A percentile compares a stretch with the other conserved stretches of the same genome.
Evolutionary conservation across 2,797 vertebrate genomes (phyloP).

Genomic region (Microctenopoma steveboyesi): DNA sequence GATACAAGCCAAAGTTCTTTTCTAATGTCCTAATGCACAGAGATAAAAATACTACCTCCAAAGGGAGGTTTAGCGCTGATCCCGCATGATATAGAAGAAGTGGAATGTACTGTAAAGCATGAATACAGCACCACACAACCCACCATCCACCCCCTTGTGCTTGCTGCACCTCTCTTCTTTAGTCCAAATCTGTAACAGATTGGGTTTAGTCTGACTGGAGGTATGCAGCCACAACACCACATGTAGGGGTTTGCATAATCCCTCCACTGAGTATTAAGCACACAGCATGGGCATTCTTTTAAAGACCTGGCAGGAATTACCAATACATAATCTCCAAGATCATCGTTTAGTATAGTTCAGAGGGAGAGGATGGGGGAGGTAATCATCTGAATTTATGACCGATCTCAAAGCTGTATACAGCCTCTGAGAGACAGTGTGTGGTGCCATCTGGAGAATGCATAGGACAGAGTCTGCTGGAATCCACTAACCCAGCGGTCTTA

Average conservation of each 20-base stretch:
- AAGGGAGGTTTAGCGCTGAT: conserved; percentile 66
- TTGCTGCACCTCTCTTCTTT: conserved; percentile 67
- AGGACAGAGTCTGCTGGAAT: conserved; percentile 53
- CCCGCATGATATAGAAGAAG: conserved; percentile 65
- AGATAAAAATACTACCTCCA: conserved; percentile 64
- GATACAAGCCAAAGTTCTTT: conserved; percentile 64
- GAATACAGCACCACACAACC: conserved; percentile 31
- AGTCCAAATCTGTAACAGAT: conserved; percentile 84
- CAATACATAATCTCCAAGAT: conserved; percentile 79
- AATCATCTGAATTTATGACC: conserved; percentile 41
- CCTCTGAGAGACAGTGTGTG: conserved; percentile 36
- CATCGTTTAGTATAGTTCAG: conserved; percentile 75
- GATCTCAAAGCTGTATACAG: conserved; percentile 46
- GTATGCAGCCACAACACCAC: conserved; percentile 86
- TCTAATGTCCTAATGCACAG: conserved; percentile 45
- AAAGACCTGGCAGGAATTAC: conserved; percentile 81
- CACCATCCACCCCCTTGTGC: conserved; percentile 41
- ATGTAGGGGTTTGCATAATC: conserved; percentile 82
- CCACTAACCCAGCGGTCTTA: conserved; percentile 55
- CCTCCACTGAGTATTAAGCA: conserved; percentile 76
- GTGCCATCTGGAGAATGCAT: conserved; percentile 72
- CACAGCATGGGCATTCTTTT: conserved; percentile 78
- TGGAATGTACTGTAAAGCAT: conserved; percentile 67
- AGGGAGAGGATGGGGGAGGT: conserved; percentile 32
- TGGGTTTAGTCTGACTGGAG: conserved; percentile 83